Conservation (phyloP, 2,888 invertebrate species). For the Alsophila aescularia region DNA sequence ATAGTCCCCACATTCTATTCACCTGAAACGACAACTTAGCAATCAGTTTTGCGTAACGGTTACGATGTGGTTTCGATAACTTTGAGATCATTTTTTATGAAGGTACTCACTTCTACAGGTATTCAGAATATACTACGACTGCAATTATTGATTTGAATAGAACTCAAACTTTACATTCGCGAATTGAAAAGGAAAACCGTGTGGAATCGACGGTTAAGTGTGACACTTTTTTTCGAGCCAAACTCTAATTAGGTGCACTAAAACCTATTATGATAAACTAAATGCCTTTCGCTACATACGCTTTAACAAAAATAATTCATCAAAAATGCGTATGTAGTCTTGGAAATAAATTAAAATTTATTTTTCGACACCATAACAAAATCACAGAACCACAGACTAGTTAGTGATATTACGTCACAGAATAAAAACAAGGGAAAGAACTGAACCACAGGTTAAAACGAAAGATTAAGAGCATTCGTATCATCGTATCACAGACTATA, state of each 20-base stretch:
- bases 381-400: slow-evolving; percentile 21
- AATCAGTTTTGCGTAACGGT: slow-evolving; percentile 8
- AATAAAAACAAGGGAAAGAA: slow-evolving; percentile 18
- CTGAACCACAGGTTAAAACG: background rate
- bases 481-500: no score
- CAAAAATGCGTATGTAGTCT: slow-evolving; percentile 1
- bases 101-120: slow-evolving; percentile 29
- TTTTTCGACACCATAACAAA: slow-evolving; percentile 27
- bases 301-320: background rate
- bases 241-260: slow-evolving; percentile 1
- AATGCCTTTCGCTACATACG: background rate
- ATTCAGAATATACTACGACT: slow-evolving; percentile 2
- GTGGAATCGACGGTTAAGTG: slow-evolving; percentile 32
- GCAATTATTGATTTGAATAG: slow-evolving; percentile 1
- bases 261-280: background rate
- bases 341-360: background rate
- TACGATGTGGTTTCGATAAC: background rate
- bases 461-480: no score
- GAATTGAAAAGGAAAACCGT: slow-evolving; percentile 31
- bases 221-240: slow-evolving; percentile 7
- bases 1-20: slow-evolving; percentile 61
- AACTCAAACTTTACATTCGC: slow-evolving; percentile 16
- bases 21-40: slow-evolving; percentile 53
- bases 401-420: no score
- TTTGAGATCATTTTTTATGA: background rate